Evolutionary conservation across 53 echinoderm and acorn worm species (phyloP), one percentile per base, ranked within the genome.

Genomic region (Crossaster papposus): DNA sequence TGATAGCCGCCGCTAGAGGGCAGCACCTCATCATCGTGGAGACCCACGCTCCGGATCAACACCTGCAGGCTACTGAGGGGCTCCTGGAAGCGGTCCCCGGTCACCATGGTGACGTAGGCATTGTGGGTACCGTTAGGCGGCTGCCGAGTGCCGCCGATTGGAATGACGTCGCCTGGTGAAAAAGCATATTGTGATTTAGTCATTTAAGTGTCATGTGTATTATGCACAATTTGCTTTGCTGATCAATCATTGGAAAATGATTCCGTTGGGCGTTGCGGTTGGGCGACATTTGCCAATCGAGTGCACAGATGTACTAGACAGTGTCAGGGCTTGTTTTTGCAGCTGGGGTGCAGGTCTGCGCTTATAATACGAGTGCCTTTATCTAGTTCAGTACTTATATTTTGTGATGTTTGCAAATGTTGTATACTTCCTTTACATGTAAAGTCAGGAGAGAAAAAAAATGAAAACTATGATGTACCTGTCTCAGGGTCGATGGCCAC

Each of bases 1-100:
- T 98, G 93, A 64, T 96, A 94, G 33, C 99, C 92, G 28, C 99
- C 99, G 79, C 94, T 90, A 88, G 92, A 93, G 51, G 99, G 94
- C 20, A 92, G 81, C 4, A 89, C 93, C 77, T 98, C 99, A 55
- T 93, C 64, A 26, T 93, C 93, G 14, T 90, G 70, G 54, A 98
- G 93, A 80, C 93, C 88, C 51, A 92, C 96, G 14, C 99, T 92
- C 29, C 89, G 93, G 52, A 94, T 94, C 51, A 84, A 93, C 6
- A 93, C 92, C 64, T 88, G 93, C 82, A 94, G 93, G 22, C 87
- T 91, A 83, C 99, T 96, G 70, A 98, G 86, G 3, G 99, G 96
- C 65, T 98, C 99, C 0, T 89, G 72, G 55, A 91, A 98, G 86
- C 93, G 95, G 70, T 96, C 96, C 0, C 92, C 93, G 37, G 89